Evolutionary conservation across 2,888 invertebrate genomes (phyloP).

Genomic region (Drosophila imparisetae): DNA sequence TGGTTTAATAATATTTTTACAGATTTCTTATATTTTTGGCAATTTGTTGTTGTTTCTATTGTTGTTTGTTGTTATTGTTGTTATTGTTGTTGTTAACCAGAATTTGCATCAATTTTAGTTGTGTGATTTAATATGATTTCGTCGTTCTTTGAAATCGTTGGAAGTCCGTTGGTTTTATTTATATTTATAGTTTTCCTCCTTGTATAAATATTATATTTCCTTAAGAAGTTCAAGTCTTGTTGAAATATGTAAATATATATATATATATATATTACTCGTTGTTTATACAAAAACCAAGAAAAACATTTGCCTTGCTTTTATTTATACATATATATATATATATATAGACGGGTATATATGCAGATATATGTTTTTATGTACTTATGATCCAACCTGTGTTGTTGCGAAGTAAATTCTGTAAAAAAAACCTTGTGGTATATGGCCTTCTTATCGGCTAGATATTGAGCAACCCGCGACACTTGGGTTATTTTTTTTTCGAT

Average conservation of each 20-base stretch:
- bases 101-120: slow-evolving; percentile 37
- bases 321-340: slow-evolving; percentile 9
- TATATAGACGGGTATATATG: slow-evolving; percentile 14
- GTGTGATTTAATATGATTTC: slow-evolving; percentile 67
- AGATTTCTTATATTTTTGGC: slow-evolving; percentile 54
- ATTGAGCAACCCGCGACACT: slow-evolving; percentile 47
- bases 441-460: slow-evolving; percentile 34
- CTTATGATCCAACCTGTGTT: slow-evolving; percentile 25
- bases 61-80: slow-evolving; percentile 33
- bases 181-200: slow-evolving; percentile 26
- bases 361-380: slow-evolving; percentile 20
- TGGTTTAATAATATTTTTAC: slow-evolving; percentile 3
- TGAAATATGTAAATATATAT: slow-evolving; percentile 62
- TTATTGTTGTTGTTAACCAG: slow-evolving; percentile 46
- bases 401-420: slow-evolving; percentile 68
- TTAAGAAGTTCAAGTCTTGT: slow-evolving; percentile 74
- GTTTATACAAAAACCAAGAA: slow-evolving; percentile 32
- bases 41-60: slow-evolving; percentile 46
- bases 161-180: slow-evolving; percentile 77
- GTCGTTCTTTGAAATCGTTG: slow-evolving; percentile 84
- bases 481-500: slow-evolving; percentile 10
- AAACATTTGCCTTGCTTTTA: slow-evolving; percentile 42
- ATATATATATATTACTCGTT: slow-evolving; percentile 23
- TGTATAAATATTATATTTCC: slow-evolving; percentile 74
- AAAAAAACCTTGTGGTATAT: slow-evolving; percentile 71